Conservation (phyloP, 2,113 vertebrate species). For the Spheniscus mendiculus region DNA sequence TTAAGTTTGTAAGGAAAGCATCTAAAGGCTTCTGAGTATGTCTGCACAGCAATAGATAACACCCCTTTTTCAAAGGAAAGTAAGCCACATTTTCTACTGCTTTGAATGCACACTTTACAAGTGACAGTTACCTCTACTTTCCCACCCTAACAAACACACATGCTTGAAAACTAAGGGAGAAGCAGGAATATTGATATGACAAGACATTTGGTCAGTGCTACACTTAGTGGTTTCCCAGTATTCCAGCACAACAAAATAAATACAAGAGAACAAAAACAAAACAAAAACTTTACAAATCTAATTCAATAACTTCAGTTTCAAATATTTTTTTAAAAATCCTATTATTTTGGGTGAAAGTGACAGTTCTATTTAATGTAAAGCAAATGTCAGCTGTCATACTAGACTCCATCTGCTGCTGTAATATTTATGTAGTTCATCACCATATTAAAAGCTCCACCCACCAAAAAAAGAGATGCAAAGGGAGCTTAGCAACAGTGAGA, state of each 20-base stretch:
- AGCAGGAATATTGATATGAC: slow-evolving; percentile 62
- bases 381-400: slow-evolving; percentile 77
- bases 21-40: slow-evolving; percentile 40
- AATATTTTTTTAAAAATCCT: background rate
- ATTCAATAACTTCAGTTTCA: background rate
- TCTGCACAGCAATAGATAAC: slow-evolving; percentile 79
- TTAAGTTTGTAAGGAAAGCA: background rate
- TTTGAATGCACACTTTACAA: slow-evolving; percentile 36
- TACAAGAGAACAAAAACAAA: slow-evolving; percentile 37
- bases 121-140: slow-evolving; percentile 1
- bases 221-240: slow-evolving; percentile 45
- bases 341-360: slow-evolving; percentile 38
- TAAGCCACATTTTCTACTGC: slow-evolving; percentile 65
- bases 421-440: slow-evolving; percentile 43
- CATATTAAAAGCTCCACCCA: slow-evolving; percentile 64
- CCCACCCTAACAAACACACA: slow-evolving; percentile 72
- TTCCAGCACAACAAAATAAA: slow-evolving; percentile 61
- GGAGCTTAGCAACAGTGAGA: slow-evolving; percentile 81
- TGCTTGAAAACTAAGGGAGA: slow-evolving; percentile 75
- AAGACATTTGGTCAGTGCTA: slow-evolving; percentile 43
- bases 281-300: slow-evolving; percentile 5
- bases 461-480: slow-evolving; percentile 69
- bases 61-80: slow-evolving; percentile 74
- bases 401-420: slow-evolving; percentile 71
- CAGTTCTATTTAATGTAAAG: slow-evolving; percentile 41